Base-by-base conservation (phyloP, 2,888 invertebrate species). In the Diabrotica balteata region DNA sequence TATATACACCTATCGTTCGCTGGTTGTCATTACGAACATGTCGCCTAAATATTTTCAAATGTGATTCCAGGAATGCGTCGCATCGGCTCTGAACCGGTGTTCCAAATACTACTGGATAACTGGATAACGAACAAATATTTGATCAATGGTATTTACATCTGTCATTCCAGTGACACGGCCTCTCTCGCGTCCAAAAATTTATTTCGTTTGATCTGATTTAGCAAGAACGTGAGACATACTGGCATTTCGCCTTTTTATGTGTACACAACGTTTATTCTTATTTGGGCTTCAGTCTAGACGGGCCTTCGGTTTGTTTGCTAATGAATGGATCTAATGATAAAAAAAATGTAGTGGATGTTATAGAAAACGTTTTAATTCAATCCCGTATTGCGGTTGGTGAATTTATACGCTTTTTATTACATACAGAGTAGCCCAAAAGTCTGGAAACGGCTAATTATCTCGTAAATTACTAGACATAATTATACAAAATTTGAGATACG, bases 81-180 rank as follows among this genome's bases (percentile, higher is more conserved):
- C 10, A 8, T 47, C 47, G 47, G 44, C 51, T 51, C 17, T 9
- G 17, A 60, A 50, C 60, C 50, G 52, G 57, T 58, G 68, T 65
- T 68, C 61, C 61, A 45, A 9, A 47, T 47, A 47, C 47, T 47
- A 47, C 47, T 47, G 47, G 47, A 47, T 47, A 47, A 9, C 47
- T 68, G 59, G 68, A 64, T 64, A 64, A 64, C 64, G 58, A 54
- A 65, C 65, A 68, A 68, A 68, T 68, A 65, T 68, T 68, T 64
- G 68, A 68, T 64, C 46, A 58, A 68, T 57, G 51, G 51, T 57
- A 51, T 55, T 59, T 60, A 60, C 64, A 61, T 63, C 63, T 65
- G 63, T 61, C 60, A 64, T 52, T 59, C 51, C 54, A 32, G 7
- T 49, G 60, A 55, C 55, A 32, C 46, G n/a, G 51, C 42, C 47